Percentiles rank a stretch among this genome's conserved stretches.
Conservation (phyloP, 2,113 vertebrate species). For the Thalassoma bifasciatum region DNA sequence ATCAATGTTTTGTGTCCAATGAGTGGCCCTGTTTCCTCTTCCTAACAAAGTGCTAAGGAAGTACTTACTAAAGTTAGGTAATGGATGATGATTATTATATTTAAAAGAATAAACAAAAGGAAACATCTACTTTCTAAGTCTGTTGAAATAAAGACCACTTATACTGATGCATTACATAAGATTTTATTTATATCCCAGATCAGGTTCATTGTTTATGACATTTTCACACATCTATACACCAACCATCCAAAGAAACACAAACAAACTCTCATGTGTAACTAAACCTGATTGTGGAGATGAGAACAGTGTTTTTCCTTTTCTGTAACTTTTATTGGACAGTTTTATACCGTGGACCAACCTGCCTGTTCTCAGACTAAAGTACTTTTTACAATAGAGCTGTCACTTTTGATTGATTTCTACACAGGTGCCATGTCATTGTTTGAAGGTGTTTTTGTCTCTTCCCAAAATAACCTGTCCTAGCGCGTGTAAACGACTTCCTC, state of each 20-base stretch:
- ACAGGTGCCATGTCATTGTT: constrained; percentile 29
- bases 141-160: not conserved
- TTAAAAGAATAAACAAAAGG: not conserved
- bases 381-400: constrained; percentile 65
- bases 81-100: too few species aligned
- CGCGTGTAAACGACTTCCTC: constrained; percentile 39
- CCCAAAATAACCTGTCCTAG: constrained; percentile 51
- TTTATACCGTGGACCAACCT: constrained; percentile 28
- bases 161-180: not conserved
- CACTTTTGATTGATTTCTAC: constrained; percentile 58
- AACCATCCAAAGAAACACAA: not conserved
- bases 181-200: constrained; percentile 32
- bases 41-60: too few species aligned
- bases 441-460: constrained; percentile 36
- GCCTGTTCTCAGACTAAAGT: constrained; percentile 46
- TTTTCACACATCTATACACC: constrained; percentile 7
- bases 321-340: constrained; percentile 5
- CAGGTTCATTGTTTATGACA: constrained; percentile 25
- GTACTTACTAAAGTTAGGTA: too few species aligned
- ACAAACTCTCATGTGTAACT: not conserved
- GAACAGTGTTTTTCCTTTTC: constrained; percentile 61
- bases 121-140: not conserved
- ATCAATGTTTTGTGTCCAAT: too few species aligned
- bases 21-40: too few species aligned
- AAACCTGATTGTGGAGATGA: not conserved